Base-by-base conservation (phyloP, 2,113 vertebrate genomes). In the Conger conger region DNA sequence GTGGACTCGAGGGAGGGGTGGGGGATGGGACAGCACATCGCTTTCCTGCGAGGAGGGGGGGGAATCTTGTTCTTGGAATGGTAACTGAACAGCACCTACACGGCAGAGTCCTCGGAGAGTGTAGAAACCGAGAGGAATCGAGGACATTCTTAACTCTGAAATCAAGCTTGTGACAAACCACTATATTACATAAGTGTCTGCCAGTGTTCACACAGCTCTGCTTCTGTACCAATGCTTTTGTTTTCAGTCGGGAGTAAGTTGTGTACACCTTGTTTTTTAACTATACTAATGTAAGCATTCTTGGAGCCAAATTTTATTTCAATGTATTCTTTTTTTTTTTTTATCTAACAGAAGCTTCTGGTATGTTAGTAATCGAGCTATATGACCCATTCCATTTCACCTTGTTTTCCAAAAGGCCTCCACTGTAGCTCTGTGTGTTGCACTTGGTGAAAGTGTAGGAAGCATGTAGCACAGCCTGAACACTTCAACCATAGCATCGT, bases 381-480 rank as follows among this genome's bases (percentile, higher is more conserved):
- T 84, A 90, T 76, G 79, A 85, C n/a, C 82, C 86, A 85, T 81
- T 81, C 36, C 68, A 73, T 73, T 73, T 84, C 82, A 78, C 79
- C 23, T 90, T 91, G 89, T 92, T 87, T 88, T 91, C 89, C 90
- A 88, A 81, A 88, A 33, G 15, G 23, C 54, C 88, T 80, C 40
- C 37, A 8, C 60, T 30, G 8, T 53, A 60, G 57, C 86, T 88
- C 84, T 77, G 87, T 57, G 84, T 92, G 88, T 91, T 92, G 93
- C 93, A 95, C 94, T 95, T 95, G 94, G 90, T 92, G 84, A 93
- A 90, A 89, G 89, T 92, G 89, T 92, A 93, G 93, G 91, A 93
- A 94, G 57, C 91, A 93, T 91, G 35, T 84, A 79, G 89, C 93
- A 90, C 92, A 88, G 94, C 94, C 94, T 95, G 95, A 94, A 92